Evolutionary conservation across 2,888 invertebrate species (phyloP), one percentile per base, ranked within the genome.

Genomic region (Ochropleura leucogaster): DNA sequence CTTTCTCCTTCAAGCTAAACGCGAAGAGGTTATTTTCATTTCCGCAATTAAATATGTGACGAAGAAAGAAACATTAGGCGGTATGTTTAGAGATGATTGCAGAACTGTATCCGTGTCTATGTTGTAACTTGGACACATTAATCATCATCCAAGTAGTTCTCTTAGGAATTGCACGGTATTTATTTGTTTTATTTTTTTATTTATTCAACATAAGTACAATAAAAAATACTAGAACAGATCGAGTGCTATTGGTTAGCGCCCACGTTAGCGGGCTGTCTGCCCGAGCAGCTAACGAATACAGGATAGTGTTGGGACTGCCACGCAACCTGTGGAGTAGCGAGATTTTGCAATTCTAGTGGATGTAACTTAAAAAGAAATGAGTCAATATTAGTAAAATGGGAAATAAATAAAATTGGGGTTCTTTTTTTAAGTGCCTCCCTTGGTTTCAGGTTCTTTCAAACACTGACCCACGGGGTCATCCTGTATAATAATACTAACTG

Each of bases 41-140:
- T 92, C 92, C 92, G 90, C 87, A 89, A 90, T 91, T 89, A 89
- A 81, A 72, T 74, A 74, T 74, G 62, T 75, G 65, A 69, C 68
- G 59, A 73, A 83, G 67, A 73, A 67, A 75, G 70, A 70, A 53
- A 60, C 75, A 75, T 63, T 65, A 72, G n/a, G n/a, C 10, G 60
- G 51, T 70, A 57, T 68, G 30, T 69, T 68, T 66, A 46, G 66
- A 55, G 53, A 44, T 62, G 69, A 20, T 67, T 49, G 9, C 18
- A 68, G 68, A 74, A 51, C 20, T 70, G 60, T 78, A 65, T 42
- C 53, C 59, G 64, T 67, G 18, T 4, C 40, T 76, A 46, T 70
- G 42, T 60, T 44, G 66, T 59, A 66, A 74, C 4, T 14, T 57
- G n/a, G 12, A 18, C 10, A 57, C 46, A 67, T 53, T 67, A 40